A percentile compares a stretch with the other conserved stretches of the same genome.
Evolutionary conservation across 1,140 invertebrate genomes (phyloP).

Genomic region (Eumeta japonica): DNA sequence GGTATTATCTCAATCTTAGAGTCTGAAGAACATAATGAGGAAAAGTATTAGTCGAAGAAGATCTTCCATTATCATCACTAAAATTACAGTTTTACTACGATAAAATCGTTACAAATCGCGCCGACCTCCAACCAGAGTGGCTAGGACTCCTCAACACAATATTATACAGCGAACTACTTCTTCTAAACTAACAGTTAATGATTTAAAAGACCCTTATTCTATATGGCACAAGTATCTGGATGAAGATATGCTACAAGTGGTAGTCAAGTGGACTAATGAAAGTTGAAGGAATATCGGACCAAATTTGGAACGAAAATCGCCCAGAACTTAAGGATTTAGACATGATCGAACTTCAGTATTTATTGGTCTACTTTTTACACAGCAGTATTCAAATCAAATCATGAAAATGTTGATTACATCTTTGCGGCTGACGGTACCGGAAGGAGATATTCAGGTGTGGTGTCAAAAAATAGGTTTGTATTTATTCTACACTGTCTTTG

Average conservation of each 20-base stretch:
- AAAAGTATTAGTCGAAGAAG: neutral
- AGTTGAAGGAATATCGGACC: slow-evolving; percentile 2
- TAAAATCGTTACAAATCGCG: slow-evolving; percentile 6
- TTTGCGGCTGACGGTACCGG: slow-evolving; percentile 17
- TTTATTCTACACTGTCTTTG: slow-evolving; percentile 8
- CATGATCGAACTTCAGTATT: slow-evolving; percentile 11
- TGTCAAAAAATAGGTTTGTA: slow-evolving; percentile 16
- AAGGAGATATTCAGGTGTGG: slow-evolving; percentile 14
- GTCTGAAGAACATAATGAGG: slow-evolving; percentile 1
- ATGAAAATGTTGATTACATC: slow-evolving; percentile 10
- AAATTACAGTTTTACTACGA: neutral
- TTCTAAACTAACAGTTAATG: slow-evolving; percentile 5
- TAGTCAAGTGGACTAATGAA: slow-evolving; percentile 9
- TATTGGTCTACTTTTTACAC: slow-evolving; percentile 10
- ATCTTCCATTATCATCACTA: neutral
- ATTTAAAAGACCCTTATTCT: slow-evolving; percentile 4
- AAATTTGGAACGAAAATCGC: slow-evolving; percentile 1
- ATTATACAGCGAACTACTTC: slow-evolving; percentile 1
- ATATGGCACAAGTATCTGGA: slow-evolving; percentile 4
- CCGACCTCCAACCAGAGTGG: slow-evolving; percentile 3
- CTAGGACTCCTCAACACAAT: slow-evolving; percentile 4
- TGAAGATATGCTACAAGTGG: slow-evolving; percentile 7
- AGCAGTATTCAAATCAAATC: slow-evolving; percentile 13
- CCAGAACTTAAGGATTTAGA: slow-evolving; percentile 5
- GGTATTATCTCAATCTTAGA: neutral